A percentile compares a stretch with the other conserved stretches of the same genome.
Evolutionary conservation across 2,888 invertebrate species (phyloP).

Genomic region (Autographa gamma): DNA sequence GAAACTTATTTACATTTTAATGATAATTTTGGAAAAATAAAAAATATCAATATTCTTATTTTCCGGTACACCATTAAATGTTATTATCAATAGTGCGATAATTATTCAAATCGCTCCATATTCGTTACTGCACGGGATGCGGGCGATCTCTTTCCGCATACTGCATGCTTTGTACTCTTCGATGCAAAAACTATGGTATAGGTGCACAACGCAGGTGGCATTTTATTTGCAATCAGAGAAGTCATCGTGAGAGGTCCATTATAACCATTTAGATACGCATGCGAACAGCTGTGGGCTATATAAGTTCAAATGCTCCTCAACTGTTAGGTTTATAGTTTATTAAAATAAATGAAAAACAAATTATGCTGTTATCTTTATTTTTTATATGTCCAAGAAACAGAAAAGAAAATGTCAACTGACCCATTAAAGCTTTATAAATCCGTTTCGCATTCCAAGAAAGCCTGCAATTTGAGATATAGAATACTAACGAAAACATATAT

Average conservation of each 20-base stretch:
- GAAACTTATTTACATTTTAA: too few species aligned
- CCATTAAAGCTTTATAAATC: neutral
- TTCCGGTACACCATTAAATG: neutral
- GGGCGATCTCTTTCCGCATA: conserved; percentile 7
- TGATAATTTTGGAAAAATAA: neutral
- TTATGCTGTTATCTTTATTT: too few species aligned
- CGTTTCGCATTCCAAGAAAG: neutral
- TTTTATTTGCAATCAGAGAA: neutral
- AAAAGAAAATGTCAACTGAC: too few species aligned
- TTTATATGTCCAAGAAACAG: too few species aligned
- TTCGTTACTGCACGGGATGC: neutral
- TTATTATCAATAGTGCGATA: neutral
- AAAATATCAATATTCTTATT: neutral
- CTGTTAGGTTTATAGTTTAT: neutral
- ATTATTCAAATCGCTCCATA: neutral
- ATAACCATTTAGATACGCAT: neutral
- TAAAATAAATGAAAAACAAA: neutral
- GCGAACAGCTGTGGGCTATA: neutral
- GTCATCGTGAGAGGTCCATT: neutral
- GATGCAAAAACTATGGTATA: neutral
- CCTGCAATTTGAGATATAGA: neutral
- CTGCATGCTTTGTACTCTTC: neutral
- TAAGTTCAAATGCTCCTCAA: neutral
- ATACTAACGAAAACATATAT: neutral
- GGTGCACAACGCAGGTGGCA: neutral